Evolutionary conservation across 2,797 vertebrate species (phyloP).

Genomic region (Aplochiton taeniatus): DNA sequence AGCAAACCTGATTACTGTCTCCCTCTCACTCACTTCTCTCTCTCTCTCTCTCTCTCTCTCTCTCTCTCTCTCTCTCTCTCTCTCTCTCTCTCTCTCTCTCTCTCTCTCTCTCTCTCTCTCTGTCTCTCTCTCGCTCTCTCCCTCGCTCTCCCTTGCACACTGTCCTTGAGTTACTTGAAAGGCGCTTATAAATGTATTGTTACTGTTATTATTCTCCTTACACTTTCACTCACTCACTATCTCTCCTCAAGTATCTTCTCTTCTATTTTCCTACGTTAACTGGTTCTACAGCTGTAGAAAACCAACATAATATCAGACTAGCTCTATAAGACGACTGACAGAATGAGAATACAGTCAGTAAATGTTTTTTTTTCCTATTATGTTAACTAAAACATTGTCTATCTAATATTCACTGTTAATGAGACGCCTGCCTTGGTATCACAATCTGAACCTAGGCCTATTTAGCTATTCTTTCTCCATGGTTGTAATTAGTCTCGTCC

Average conservation of each 20-base stretch:
- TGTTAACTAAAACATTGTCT: no score
- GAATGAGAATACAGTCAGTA: no score
- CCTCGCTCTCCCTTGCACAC: neutral
- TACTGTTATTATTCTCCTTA: neutral
- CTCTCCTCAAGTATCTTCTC: neutral
- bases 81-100: neutral
- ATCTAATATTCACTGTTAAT: no score
- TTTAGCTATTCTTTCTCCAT: no score
- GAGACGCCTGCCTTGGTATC: no score
- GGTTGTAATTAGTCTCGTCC: no score
- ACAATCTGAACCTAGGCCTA: no score
- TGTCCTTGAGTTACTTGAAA: neutral
- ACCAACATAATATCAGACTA: no score
- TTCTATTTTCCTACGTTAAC: neutral
- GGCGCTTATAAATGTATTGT: neutral
- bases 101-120: neutral
- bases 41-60: neutral
- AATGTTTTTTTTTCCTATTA: no score
- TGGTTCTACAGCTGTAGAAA: neutral
- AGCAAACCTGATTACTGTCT: constrained; percentile 7
- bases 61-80: constrained; percentile 11
- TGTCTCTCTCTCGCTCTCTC: neutral
- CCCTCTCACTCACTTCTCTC: constrained; percentile 9
- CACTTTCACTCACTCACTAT: neutral
- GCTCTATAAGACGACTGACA: no score